These are phyloP conservation scores for Tauraco hartlaubi DNA, from an alignment of 2,797 vertebrate genomes.

Conservation along the genomic window DNA sequence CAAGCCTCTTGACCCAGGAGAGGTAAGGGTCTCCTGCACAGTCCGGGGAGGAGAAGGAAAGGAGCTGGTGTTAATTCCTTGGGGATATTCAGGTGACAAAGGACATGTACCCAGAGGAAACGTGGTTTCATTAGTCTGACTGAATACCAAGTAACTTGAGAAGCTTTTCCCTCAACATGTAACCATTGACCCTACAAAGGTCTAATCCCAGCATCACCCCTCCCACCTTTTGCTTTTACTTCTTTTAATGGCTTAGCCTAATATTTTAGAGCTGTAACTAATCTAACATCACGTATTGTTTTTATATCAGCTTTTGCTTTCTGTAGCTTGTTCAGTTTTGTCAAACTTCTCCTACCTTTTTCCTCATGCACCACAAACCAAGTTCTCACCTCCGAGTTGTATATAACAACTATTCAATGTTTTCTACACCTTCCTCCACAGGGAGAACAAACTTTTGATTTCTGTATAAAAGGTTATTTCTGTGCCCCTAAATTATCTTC, in stretches of 20 bases:
- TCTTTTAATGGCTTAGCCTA: background rate
- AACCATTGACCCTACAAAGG: background rate
- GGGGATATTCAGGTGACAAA: background rate
- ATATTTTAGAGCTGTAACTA: background rate
- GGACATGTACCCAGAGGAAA: background rate
- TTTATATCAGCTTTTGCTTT: background rate
- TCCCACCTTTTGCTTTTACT: background rate
- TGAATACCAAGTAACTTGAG: background rate
- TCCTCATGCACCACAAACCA: background rate
- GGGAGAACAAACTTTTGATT: background rate
- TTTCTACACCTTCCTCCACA: background rate
- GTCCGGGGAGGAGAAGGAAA: background rate
- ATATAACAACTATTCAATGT: background rate
- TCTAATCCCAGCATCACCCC: background rate
- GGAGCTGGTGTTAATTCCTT: background rate
- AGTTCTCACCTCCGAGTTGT: background rate
- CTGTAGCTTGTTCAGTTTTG: background rate
- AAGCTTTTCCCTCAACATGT: background rate
- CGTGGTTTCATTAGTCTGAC: background rate
- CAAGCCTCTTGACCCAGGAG: constrained; percentile 6
- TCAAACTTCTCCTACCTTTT: background rate
- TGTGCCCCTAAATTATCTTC: background rate
- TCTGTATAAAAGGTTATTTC: background rate
- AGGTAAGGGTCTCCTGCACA: background rate
- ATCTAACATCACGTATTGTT: background rate